Percentiles rank a stretch among this genome's conserved stretches.
phyloP scores from a whole-genome alignment of 2,113 vertebrate species.

The Pelusios castaneus region DNA sequence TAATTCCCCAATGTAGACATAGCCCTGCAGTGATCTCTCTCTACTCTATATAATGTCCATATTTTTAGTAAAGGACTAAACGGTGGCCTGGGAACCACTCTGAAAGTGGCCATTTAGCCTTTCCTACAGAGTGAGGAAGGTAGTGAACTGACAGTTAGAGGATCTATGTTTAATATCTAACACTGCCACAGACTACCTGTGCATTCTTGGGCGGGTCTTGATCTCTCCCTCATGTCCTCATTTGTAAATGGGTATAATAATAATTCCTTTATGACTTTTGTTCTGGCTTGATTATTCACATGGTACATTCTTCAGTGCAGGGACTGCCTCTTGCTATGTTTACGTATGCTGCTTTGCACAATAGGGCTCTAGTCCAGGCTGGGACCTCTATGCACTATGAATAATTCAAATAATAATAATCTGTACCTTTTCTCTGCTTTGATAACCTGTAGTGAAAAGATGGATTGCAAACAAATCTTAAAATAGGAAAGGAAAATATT shows the following conservation, averaged over 20 bases:
- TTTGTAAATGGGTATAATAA: not conserved
- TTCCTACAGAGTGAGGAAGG: not conserved
- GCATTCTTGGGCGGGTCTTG: not conserved
- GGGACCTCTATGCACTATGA: not conserved
- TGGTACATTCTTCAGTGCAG: not conserved
- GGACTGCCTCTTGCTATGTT: not conserved
- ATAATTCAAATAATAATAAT: not conserved
- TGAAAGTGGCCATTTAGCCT: not conserved
- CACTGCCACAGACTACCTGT: not conserved
- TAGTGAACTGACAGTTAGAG: not conserved
- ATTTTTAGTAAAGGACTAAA: not conserved
- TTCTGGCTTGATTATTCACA: not conserved
- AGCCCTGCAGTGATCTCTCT: not conserved
- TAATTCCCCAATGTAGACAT: too few relatives aligned
- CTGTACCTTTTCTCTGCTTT: not conserved
- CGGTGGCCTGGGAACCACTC: not conserved
- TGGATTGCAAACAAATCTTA: not conserved
- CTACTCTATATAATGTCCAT: not conserved
- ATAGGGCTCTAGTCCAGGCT: not conserved
- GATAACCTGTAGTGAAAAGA: not conserved
- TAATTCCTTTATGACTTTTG: not conserved
- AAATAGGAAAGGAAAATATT: not conserved
- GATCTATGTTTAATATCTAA: not conserved
- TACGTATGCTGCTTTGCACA: not conserved
- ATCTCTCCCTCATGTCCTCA: not conserved